Percentiles rank a stretch among this genome's conserved stretches.
phyloP scores from a whole-genome alignment of 1,140 invertebrate genomes.

The Brachionus koreanus region DNA sequence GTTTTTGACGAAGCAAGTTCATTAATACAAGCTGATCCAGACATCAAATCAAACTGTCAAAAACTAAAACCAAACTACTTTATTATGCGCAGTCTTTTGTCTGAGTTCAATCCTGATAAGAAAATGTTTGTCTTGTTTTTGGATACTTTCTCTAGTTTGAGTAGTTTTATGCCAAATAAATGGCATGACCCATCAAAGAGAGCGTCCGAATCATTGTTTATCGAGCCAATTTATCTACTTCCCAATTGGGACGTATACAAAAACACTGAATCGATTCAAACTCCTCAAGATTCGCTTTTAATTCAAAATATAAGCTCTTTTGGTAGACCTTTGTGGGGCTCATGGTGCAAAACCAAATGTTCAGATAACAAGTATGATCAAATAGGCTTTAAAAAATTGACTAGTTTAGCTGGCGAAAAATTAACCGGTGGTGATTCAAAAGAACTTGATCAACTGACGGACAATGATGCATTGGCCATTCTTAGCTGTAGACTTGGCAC shows the following conservation, averaged over 20 bases:
- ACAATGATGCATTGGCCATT: not conserved
- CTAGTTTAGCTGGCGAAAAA: not conserved
- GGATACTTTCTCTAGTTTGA: not conserved
- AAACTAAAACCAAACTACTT: not conserved
- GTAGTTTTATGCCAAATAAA: not conserved
- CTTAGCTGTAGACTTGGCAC: not conserved
- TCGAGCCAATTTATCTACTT: constrained; percentile 5
- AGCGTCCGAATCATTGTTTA: not conserved
- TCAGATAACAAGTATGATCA: not conserved
- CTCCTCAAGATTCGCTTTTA: not conserved
- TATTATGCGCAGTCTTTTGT: not conserved
- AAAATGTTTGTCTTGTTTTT: not conserved
- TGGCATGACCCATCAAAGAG: not conserved
- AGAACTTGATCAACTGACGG: not conserved
- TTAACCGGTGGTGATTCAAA: not conserved
- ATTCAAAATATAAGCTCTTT: not conserved
- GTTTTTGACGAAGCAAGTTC: not conserved
- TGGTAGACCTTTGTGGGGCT: not conserved
- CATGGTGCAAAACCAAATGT: not conserved
- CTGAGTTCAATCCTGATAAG: not conserved
- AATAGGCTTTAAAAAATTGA: not conserved
- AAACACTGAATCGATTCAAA: not conserved
- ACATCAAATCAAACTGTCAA: not conserved
- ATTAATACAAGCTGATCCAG: not conserved
- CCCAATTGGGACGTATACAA: not conserved